These are phyloP conservation scores for Cerastoderma edule DNA, from an alignment of 2,888 invertebrate species.

Conservation along the genomic window DNA sequence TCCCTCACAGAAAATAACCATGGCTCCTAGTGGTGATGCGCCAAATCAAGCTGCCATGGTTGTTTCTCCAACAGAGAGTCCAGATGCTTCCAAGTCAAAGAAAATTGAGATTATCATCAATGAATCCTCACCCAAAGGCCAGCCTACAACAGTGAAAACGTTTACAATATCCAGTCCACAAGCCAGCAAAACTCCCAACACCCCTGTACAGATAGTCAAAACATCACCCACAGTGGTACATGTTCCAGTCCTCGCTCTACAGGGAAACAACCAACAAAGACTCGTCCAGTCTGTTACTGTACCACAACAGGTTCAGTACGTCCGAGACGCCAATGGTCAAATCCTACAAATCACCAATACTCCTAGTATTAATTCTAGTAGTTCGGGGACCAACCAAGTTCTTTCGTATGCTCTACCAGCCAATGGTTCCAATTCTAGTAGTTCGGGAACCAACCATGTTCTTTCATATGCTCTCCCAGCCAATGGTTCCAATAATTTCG, in stretches of 20 bases:
- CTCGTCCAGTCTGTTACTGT: conserved; percentile 30
- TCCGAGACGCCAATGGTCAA: conserved; percentile 40
- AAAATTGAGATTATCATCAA: conserved; percentile 55
- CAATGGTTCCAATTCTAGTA: not conserved
- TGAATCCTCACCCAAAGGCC: conserved; percentile 33
- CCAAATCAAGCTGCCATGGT: conserved; percentile 11
- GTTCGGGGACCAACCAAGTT: conserved; percentile 47
- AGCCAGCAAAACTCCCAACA: not conserved
- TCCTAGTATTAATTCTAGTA: not conserved
- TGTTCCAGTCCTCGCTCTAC: conserved; percentile 55
- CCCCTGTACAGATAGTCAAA: conserved; percentile 33
- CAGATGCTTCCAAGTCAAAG: conserved; percentile 28
- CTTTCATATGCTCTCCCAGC: conserved; percentile 48
- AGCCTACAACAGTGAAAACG: conserved; percentile 20
- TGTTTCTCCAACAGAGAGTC: not conserved
- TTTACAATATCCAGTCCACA: conserved; percentile 15
- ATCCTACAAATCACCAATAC: conserved; percentile 57
- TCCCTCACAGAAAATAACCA: conserved; percentile 29
- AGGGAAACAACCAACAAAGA: conserved; percentile 29
- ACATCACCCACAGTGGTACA: conserved; percentile 60
- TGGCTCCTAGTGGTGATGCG: conserved; percentile 56
- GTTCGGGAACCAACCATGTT: conserved; percentile 47
- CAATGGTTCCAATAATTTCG: conserved; percentile 29
- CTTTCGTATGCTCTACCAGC: conserved; percentile 52
- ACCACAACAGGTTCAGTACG: conserved; percentile 53